Percentiles rank a stretch among this genome's conserved stretches.
These are phyloP conservation scores for Spodoptera frugiperda DNA, from an alignment of 1,140 invertebrate genomes.

Conservation along the genomic window DNA sequence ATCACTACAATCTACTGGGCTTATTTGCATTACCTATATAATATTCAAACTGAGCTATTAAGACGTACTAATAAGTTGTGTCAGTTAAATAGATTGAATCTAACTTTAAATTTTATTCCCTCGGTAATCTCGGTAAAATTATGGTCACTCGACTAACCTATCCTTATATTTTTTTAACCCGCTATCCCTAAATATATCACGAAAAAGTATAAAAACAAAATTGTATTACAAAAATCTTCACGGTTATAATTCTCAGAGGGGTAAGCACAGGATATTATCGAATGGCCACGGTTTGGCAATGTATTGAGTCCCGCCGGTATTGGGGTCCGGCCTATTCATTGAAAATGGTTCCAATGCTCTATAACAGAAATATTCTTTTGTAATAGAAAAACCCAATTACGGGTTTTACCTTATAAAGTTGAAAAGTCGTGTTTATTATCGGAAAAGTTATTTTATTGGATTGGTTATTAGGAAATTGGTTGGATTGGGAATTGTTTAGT, in stretches of 20 bases:
- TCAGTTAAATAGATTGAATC: too few species aligned
- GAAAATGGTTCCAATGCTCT: slow-evolving; percentile 23
- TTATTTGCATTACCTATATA: too few species aligned
- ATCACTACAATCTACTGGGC: too few species aligned
- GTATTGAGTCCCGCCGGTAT: slow-evolving; percentile 17
- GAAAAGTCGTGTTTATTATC: slow-evolving; percentile 14
- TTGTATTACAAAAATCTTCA: slow-evolving; percentile 28
- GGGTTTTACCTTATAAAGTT: slow-evolving; percentile 19
- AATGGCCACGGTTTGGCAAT: slow-evolving; percentile 24
- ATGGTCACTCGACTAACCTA: too few species aligned
- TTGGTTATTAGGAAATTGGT: not conserved
- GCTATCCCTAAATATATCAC: not conserved
- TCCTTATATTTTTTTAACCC: too few species aligned
- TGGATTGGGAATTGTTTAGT: not conserved
- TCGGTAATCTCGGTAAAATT: too few species aligned
- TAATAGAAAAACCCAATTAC: slow-evolving; percentile 40
- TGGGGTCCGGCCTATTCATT: slow-evolving; percentile 31
- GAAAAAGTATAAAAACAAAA: slow-evolving; percentile 18
- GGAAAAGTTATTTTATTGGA: not conserved
- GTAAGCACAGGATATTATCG: slow-evolving; percentile 23
- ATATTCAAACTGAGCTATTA: too few species aligned
- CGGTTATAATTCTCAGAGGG: not conserved
- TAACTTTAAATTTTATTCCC: too few species aligned
- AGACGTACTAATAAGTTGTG: too few species aligned
- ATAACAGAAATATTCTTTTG: slow-evolving; percentile 29